Base-by-base conservation (phyloP, 2,797 vertebrate species). In the Prunella strophiata region DNA sequence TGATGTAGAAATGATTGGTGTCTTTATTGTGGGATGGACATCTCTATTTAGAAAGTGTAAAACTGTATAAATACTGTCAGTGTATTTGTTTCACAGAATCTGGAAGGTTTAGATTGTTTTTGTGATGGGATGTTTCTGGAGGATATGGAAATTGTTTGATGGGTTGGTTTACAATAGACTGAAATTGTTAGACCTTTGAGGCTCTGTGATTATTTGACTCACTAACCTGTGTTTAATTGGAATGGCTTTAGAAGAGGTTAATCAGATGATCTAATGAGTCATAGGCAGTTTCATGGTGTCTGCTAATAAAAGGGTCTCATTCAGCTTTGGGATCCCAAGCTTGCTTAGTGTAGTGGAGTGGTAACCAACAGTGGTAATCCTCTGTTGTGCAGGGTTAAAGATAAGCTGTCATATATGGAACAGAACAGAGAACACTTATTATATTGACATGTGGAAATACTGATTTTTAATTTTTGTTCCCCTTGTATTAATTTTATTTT, bases 401-500 rank as follows among this genome's bases (percentile, higher is more conserved):
- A 7, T 57, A 77, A 43, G 20, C 27, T 83, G 3, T 86, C 40
- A 36, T 29, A 5, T 48, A 18, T 22, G 54, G 45, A 88, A 47
- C 22, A 80, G 61, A 83, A 25, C 16, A 34, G 15, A 59, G 29
- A 50, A 22, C 36, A 45, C 7, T 65, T 67, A 20, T 0, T 71
- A 68, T 29, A 67, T 13, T 52, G 54, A n/a, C 40, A 34, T 62
- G 11, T 88, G 68, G 40, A 66, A 66, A 55, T 67, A 18, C 0
- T 51, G 2, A 13, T 40, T 43, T 30, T 34, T 26, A 9, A n/a
- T 36, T 48, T 67, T 52, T 52, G 30, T 47, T 38, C 27, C 11
- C 38, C 25, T 32, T 7, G 4, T 71, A n/a, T 70, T 57, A 2
- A 75, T 85, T 92, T 92, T 95, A 58, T 96, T 94, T 96, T 54